Evolutionary conservation across 2,113 vertebrate genomes (phyloP), one percentile per base, ranked within the genome.

Genomic region (Polypterus senegalus): DNA sequence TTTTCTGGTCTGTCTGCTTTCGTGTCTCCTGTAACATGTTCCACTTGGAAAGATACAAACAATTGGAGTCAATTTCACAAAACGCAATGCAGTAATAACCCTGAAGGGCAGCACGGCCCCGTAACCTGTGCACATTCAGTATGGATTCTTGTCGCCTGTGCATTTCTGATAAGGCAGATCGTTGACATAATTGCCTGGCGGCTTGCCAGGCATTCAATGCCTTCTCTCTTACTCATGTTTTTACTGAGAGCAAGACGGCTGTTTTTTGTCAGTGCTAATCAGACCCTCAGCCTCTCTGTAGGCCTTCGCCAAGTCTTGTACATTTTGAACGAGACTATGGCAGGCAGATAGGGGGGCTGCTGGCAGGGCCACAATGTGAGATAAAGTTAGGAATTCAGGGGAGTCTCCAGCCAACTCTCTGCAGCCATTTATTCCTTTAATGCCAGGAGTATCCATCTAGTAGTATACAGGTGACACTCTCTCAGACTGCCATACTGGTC

Each of bases 181-280:
- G 58, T 44, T 71, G 70, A 74, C 64, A 67, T 71, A 64, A 67
- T 59, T 70, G 57, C 64, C 70, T 73, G 62, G 68, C 67, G 61
- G 58, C 55, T 46, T 47, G 57, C 43, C 55, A 54, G 8, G 62
- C 54, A 55, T 65, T 49, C 65, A 60, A 59, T 73, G 62, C 65
- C 69, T 68, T 67, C 49, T 62, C 63, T 54, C 57, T 66, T 67
- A 69, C 67, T 73, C 71, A 65, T 10, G 8, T 49, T 70, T 66
- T 76, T 79, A 71, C 74, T 61, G 11, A 3, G 55, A 63, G 49
- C 61, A 57, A 58, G 66, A 61, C 5, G 60, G 47, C 72, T 78
- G 74, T 56, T 71, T 75, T 77, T 73, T 49, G 61, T 76, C 74
- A 69, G 70, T 54, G 69, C 59, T 68, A 74, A 77, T 78, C 77